Evolutionary conservation across 2,113 vertebrate species (phyloP).

Genomic region (Haliaeetus leucogaster): DNA sequence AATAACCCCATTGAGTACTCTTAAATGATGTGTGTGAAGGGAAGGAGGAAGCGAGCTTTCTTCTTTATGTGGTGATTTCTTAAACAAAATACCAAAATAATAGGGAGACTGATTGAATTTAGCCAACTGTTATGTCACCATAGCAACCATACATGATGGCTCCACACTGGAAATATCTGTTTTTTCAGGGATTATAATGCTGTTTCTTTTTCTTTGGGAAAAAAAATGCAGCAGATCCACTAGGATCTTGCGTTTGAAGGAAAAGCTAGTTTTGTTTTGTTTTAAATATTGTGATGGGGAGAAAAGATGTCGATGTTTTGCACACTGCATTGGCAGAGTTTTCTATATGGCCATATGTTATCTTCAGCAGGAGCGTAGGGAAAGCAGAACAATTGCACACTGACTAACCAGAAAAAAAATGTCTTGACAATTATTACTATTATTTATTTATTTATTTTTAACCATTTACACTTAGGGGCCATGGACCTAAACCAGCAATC

Average conservation of each 20-base stretch:
- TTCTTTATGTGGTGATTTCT: neutral
- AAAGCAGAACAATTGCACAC: neutral
- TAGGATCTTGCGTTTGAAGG: neutral
- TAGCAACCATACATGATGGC: slow-evolving; percentile 42
- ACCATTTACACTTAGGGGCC: neutral
- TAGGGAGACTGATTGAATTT: slow-evolving; percentile 5
- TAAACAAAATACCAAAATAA: slow-evolving; percentile 49
- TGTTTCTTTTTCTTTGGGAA: neutral
- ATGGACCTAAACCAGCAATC: neutral
- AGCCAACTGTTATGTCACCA: slow-evolving; percentile 40
- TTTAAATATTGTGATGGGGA: neutral
- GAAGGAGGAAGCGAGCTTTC: neutral
- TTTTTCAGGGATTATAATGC: neutral
- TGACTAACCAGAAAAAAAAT: neutral
- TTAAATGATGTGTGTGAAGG: neutral
- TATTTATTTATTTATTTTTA: neutral
- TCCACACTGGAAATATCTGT: neutral
- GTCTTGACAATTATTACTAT: neutral
- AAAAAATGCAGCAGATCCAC: neutral
- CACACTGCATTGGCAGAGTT: neutral
- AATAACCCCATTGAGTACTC: neutral
- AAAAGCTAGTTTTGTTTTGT: neutral
- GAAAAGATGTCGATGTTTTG: neutral
- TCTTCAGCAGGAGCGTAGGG: neutral
- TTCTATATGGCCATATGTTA: neutral